Conservation (phyloP, 2,113 vertebrate species). For the Lepus americanus region DNA sequence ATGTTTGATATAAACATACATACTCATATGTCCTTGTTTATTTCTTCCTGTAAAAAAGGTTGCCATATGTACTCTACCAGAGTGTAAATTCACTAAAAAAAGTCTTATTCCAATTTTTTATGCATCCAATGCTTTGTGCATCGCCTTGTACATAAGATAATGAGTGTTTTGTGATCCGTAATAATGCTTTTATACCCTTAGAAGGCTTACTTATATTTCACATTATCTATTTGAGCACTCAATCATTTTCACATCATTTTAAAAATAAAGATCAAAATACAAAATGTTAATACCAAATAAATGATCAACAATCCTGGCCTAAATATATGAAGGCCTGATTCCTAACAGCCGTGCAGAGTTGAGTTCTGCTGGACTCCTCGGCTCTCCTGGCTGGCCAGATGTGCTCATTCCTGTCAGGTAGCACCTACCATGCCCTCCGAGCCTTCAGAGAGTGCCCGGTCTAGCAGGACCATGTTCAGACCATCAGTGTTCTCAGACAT, state of each 20-base stretch:
- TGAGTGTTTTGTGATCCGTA: not conserved
- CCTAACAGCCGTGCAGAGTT: not conserved
- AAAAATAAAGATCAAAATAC: conserved; percentile 28
- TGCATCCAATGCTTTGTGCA: not conserved
- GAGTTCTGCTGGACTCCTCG: not conserved
- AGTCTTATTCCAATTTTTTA: not conserved
- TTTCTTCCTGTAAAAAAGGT: not conserved
- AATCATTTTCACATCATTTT: not conserved
- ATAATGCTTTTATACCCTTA: not conserved
- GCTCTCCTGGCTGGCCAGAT: not conserved
- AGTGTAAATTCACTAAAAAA: not conserved
- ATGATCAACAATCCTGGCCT: not conserved
- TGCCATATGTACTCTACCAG: not conserved
- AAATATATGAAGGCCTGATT: not conserved
- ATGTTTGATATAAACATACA: not conserved
- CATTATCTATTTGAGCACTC: not conserved
- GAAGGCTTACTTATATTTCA: not conserved
- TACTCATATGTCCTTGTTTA: not conserved
- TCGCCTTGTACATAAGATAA: not conserved
- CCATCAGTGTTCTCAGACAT: not conserved
- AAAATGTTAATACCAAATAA: not conserved
- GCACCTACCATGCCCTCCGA: not conserved
- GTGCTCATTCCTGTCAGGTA: not conserved
- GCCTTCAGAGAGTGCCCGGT: fast-evolving
- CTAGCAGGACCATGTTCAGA: not conserved